These are phyloP conservation scores for Pithys albifrons DNA, from an alignment of 2,113 vertebrate species.

Conservation along the genomic window DNA sequence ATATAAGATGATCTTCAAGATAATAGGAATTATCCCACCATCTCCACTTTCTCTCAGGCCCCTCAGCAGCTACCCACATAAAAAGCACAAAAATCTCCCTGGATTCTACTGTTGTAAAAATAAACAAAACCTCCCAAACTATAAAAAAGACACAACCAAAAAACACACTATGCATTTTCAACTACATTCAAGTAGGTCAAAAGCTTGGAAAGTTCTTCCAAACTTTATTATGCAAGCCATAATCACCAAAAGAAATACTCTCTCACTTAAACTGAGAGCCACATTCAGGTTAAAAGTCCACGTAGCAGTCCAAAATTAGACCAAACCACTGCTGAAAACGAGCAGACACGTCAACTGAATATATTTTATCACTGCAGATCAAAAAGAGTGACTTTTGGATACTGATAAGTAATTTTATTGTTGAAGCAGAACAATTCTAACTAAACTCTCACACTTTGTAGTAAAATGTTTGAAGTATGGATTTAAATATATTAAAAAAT, in stretches of 20 bases:
- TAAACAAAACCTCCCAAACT: not conserved
- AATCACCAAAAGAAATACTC: not conserved
- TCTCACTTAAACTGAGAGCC: not conserved
- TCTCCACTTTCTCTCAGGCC: not conserved
- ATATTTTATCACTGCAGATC: not conserved
- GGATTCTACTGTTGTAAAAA: not conserved
- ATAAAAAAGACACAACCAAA: not conserved
- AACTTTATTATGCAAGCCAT: not conserved
- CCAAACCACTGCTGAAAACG: not conserved
- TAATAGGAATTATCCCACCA: not conserved
- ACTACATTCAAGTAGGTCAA: not conserved
- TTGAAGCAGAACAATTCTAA: not conserved
- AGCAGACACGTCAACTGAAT: not conserved
- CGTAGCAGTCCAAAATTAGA: not conserved
- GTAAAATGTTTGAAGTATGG: not conserved
- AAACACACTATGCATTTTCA: not conserved
- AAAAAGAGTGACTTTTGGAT: not conserved
- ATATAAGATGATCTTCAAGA: not conserved
- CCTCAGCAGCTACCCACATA: not conserved
- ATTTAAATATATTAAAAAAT: not conserved
- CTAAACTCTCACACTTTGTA: not conserved
- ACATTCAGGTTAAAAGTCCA: not conserved
- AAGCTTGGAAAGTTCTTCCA: not conserved
- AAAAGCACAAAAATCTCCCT: not conserved
- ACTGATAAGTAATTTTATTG: not conserved